Percentiles rank a stretch among this genome's conserved stretches.
Evolutionary conservation across 2,797 vertebrate genomes (phyloP).

Genomic region (Fratercula arctica): DNA sequence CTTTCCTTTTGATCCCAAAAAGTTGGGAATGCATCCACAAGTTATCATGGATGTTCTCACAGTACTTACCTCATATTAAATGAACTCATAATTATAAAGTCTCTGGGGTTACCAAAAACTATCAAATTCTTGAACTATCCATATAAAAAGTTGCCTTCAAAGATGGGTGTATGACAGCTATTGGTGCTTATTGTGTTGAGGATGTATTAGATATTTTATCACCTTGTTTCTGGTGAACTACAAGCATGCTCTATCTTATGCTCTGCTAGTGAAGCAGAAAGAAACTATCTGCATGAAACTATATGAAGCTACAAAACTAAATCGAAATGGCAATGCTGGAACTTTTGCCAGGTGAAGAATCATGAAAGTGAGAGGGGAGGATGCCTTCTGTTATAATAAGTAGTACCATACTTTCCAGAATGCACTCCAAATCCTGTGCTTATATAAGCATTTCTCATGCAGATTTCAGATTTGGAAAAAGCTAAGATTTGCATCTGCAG

Average conservation of each 20-base stretch:
- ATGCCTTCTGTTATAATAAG: neutral
- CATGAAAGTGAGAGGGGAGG: neutral
- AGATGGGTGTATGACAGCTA: neutral
- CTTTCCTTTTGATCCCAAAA: neutral
- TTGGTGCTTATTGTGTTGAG: neutral
- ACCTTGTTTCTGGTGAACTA: neutral
- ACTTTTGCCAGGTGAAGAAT: neutral
- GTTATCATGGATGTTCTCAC: neutral
- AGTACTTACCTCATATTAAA: neutral
- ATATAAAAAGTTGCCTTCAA: neutral
- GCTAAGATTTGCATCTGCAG: neutral
- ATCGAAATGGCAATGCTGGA: neutral
- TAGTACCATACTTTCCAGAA: neutral
- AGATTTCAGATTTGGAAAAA: neutral
- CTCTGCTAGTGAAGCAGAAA: neutral
- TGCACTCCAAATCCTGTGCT: neutral
- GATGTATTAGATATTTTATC: neutral
- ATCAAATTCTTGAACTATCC: neutral
- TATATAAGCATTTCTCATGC: neutral
- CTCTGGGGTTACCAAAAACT: neutral
- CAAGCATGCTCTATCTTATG: neutral
- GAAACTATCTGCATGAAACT: neutral
- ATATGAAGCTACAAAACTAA: neutral
- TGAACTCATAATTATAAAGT: neutral
- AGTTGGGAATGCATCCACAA: neutral